Conservation (phyloP, 2,113 vertebrate genomes). For the Myrmecobius fasciatus region DNA sequence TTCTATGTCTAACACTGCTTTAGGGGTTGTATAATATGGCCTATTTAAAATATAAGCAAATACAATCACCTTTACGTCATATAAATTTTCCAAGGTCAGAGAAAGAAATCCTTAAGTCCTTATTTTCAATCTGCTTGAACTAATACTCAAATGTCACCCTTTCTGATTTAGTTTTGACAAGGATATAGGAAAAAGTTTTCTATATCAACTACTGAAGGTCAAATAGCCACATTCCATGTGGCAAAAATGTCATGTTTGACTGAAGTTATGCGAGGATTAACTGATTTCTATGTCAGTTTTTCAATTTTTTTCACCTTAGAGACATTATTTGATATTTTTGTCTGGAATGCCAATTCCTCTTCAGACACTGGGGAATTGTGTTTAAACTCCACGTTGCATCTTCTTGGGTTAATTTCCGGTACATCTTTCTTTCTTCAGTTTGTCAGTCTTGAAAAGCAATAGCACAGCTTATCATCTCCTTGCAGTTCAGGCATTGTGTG, state of each 20-base stretch:
- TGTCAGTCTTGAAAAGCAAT: conserved; percentile 22
- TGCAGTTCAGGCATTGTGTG: conserved; percentile 59
- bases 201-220: neutral
- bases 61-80: neutral
- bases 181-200: neutral
- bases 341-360: conserved; percentile 18
- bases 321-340: conserved; percentile 13
- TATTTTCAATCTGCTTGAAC: neutral
- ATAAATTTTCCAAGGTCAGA: conserved; percentile 6
- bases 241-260: neutral
- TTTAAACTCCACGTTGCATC: conserved; percentile 25
- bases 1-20: neutral
- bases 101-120: neutral
- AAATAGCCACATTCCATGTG: conserved; percentile 7
- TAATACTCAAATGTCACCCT: neutral
- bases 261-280: neutral
- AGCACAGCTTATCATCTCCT: conserved; percentile 54
- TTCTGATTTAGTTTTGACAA: conserved; percentile 28
- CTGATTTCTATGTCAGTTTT: neutral
- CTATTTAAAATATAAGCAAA: conserved; percentile 14
- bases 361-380: neutral
- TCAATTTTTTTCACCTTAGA: neutral
- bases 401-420: conserved; percentile 19
- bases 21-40: neutral
- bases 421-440: neutral